phyloP scores from a whole-genome alignment of 2,888 invertebrate species.

The Trimorus sp. region DNA sequence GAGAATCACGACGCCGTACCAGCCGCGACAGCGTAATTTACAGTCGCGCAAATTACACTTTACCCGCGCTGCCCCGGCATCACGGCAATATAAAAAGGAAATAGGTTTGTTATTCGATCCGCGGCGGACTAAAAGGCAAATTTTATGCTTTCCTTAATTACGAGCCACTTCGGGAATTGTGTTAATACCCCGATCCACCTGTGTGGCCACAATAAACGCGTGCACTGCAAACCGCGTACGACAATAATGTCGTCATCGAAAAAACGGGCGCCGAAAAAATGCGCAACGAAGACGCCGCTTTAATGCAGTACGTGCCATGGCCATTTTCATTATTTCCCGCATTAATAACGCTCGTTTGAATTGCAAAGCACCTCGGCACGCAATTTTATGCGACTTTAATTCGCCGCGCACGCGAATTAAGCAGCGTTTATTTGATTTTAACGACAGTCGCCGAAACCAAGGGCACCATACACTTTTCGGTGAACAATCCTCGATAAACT shows the following conservation, averaged over 20 bases:
- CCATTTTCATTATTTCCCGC: slow-evolving; percentile 43
- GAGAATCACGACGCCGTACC: slow-evolving; percentile 40
- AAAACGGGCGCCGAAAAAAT: slow-evolving; percentile 28
- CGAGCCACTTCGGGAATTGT: slow-evolving; percentile 50
- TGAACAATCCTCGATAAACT: slow-evolving; percentile 14
- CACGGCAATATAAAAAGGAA: slow-evolving; percentile 52
- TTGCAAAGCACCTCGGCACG: slow-evolving; percentile 14
- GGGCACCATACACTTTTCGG: too few species aligned
- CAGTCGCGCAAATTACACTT: slow-evolving; percentile 55
- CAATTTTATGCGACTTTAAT: slow-evolving; percentile 35
- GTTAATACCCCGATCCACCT: slow-evolving; percentile 52
- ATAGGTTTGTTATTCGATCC: slow-evolving; percentile 60
- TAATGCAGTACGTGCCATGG: slow-evolving; percentile 5
- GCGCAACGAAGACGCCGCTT: slow-evolving; percentile 28
- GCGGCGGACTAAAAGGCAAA: slow-evolving; percentile 46
- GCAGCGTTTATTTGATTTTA: slow-evolving; percentile 26
- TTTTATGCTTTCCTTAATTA: slow-evolving; percentile 61
- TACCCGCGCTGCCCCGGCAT: slow-evolving; percentile 50
- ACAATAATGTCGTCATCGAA: slow-evolving; percentile 44
- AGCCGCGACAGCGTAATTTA: slow-evolving; percentile 56
- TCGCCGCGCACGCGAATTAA: slow-evolving; percentile 3
- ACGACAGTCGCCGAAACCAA: background rate
- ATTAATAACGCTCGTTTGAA: slow-evolving; percentile 36
- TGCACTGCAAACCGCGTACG: slow-evolving; percentile 37
- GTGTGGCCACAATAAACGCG: slow-evolving; percentile 48